phyloP scores from a whole-genome alignment of 2,888 invertebrate species.

The Nebria salina region DNA sequence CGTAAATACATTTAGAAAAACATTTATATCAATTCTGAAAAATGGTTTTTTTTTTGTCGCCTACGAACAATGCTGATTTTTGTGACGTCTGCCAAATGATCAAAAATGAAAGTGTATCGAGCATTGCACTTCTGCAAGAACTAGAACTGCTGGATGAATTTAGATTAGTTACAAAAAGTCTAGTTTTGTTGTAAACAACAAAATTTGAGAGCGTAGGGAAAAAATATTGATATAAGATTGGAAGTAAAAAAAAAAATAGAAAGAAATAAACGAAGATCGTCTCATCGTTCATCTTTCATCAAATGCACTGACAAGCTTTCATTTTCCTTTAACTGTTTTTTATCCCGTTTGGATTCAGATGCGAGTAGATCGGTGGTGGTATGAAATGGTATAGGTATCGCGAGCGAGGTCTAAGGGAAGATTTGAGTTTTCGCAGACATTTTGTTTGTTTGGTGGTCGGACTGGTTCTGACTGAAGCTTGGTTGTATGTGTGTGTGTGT shows the following conservation, averaged over 20 bases:
- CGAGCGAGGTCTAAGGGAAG: constrained; percentile 6
- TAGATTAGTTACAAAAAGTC: background rate
- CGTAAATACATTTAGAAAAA: constrained; percentile 42
- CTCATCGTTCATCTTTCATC: constrained; percentile 47
- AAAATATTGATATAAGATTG: constrained; percentile 1
- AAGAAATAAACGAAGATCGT: constrained; percentile 29
- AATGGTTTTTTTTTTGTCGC: constrained; percentile 34
- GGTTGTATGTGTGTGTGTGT: constrained; percentile 41
- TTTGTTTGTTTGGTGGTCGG: constrained; percentile 30
- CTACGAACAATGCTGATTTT: constrained; percentile 42
- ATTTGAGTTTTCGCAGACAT: constrained; percentile 32
- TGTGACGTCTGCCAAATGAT: constrained; percentile 21
- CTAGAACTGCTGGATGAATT: background rate
- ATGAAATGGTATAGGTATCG: background rate
- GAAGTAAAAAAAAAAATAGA: background rate
- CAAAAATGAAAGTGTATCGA: background rate
- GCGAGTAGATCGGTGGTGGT: background rate
- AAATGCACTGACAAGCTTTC: constrained; percentile 47
- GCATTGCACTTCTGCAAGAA: background rate
- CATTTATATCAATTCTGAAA: constrained; percentile 47
- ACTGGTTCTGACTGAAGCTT: background rate
- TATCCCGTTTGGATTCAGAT: constrained; percentile 36
- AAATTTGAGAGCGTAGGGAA: background rate
- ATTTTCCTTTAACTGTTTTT: constrained; percentile 47
- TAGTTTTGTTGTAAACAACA: background rate